A percentile compares a stretch with the other conserved stretches of the same genome.
These are phyloP conservation scores for Pteromalus puparum DNA, from an alignment of 1,140 invertebrate species.

Conservation along the genomic window DNA sequence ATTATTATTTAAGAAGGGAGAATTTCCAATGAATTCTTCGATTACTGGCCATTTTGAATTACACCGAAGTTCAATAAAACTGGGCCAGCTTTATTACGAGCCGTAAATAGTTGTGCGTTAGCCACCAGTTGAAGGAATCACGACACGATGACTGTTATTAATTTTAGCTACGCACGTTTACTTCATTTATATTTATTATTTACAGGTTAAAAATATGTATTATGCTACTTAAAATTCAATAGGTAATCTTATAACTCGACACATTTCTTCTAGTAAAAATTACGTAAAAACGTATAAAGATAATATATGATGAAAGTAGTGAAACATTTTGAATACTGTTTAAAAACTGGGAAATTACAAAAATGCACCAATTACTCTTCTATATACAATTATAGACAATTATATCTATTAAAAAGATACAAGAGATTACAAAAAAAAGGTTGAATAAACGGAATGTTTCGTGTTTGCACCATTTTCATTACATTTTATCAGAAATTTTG, in stretches of 20 bases:
- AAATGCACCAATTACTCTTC: neutral
- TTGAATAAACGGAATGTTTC: neutral
- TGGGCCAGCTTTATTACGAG: neutral
- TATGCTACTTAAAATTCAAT: neutral
- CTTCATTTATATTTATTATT: neutral
- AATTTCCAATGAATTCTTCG: neutral
- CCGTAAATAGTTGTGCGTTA: too few relatives aligned
- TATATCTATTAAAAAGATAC: neutral
- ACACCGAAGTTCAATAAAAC: neutral
- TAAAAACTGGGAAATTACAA: neutral
- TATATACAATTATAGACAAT: neutral
- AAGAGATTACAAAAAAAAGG: too few relatives aligned
- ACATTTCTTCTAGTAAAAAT: neutral
- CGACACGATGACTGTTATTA: neutral
- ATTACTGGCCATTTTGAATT: neutral
- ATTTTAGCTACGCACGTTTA: neutral
- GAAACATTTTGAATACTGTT: slow-evolving; percentile 1
- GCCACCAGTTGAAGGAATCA: too few relatives aligned
- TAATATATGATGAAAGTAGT: neutral
- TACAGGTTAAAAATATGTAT: neutral
- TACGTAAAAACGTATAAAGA: neutral
- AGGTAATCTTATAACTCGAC: neutral
- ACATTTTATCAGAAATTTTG: neutral
- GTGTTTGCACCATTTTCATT: neutral
- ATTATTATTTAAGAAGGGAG: neutral